Percentiles rank a stretch among this genome's conserved stretches.
phyloP scores from a whole-genome alignment of 2,888 invertebrate genomes.

The Dioctria rufipes region DNA sequence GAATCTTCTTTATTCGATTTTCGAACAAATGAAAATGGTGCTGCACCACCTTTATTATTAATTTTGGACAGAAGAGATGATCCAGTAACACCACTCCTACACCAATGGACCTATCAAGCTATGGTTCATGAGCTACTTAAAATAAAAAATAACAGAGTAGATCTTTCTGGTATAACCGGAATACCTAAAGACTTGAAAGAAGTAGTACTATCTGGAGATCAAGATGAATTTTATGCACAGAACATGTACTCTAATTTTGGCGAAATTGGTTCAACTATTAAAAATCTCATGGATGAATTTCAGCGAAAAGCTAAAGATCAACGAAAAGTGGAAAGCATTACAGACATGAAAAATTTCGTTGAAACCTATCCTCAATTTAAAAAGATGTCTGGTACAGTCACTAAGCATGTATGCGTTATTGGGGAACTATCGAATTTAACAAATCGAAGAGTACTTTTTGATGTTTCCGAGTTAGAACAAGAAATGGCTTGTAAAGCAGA shows the following conservation, averaged over 20 bases:
- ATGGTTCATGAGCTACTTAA: constrained; percentile 98
- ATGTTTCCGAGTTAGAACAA: constrained; percentile 94
- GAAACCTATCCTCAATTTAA: constrained; percentile 99
- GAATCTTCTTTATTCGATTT: constrained; percentile 92
- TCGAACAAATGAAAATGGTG: constrained; percentile 75
- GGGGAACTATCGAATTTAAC: constrained; percentile 94
- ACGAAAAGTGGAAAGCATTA: constrained; percentile 97
- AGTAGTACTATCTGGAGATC: constrained; percentile 93
- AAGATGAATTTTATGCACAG: constrained; percentile 97
- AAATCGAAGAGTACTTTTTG: constrained; percentile 82
- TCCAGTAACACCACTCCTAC: constrained; percentile 94
- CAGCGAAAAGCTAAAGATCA: constrained; percentile 96
- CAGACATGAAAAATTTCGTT: constrained; percentile 99
- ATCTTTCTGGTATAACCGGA: constrained; percentile 86
- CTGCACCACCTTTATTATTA: constrained; percentile 84
- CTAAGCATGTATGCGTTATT: constrained; percentile 97
- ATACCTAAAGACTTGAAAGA: constrained; percentile 92
- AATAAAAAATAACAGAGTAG: constrained; percentile 95
- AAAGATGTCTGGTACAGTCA: constrained; percentile 95
- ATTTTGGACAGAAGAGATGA: constrained; percentile 95
- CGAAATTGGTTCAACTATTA: constrained; percentile 97
- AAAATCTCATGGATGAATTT: constrained; percentile 97
- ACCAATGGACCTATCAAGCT: constrained; percentile 99
- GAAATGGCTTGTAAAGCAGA: constrained; percentile 91
- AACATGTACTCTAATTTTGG: constrained; percentile 98